phyloP scores from a whole-genome alignment of 2,888 invertebrate genomes.

The Zele albiditarsus region DNA sequence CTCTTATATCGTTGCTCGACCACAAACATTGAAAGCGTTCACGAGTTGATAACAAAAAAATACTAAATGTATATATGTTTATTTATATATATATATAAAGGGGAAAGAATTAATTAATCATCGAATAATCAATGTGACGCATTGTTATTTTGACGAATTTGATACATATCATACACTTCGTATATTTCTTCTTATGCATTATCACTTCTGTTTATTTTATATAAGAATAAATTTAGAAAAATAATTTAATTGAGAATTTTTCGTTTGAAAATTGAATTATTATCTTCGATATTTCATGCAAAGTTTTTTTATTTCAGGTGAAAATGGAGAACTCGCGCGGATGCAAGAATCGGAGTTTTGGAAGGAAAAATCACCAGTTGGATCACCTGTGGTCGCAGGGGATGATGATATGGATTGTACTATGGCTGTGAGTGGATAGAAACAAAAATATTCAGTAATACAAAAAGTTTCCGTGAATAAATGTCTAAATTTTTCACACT shows the following conservation, averaged over 20 bases:
- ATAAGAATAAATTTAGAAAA: not conserved
- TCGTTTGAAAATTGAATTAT: not conserved
- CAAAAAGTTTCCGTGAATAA: not conserved
- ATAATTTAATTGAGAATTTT: conserved; percentile 8
- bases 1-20: not conserved
- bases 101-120: not conserved
- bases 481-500: not conserved
- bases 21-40: no score
- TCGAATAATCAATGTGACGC: not conserved
- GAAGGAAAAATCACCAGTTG: conserved; percentile 52
- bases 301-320: conserved; percentile 39
- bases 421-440: conserved; percentile 54
- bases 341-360: conserved; percentile 50
- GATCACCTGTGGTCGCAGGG: conserved; percentile 47
- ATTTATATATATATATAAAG: no score
- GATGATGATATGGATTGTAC: conserved; percentile 58
- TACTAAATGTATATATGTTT: no score
- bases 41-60: no score
- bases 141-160: not conserved
- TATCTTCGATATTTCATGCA: not conserved
- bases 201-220: not conserved
- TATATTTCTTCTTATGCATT: not conserved
- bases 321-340: conserved; percentile 45
- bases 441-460: not conserved
- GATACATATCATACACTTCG: not conserved